Percentiles rank a stretch among this genome's conserved stretches.
Conservation (phyloP, 2,888 invertebrate species). For the Ceraclea dissimilis region DNA sequence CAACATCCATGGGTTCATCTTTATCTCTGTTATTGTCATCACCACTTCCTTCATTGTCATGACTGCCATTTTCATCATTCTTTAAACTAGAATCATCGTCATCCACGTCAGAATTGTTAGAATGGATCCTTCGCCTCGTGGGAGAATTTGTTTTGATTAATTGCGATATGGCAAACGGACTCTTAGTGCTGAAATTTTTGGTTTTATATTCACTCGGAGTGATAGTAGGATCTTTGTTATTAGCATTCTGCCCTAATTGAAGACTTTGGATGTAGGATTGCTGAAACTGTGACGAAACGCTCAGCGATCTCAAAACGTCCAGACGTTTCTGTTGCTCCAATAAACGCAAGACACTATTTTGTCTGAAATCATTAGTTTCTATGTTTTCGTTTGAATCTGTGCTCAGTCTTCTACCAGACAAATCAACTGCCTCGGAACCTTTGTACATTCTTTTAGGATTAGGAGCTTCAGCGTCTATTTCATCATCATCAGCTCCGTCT, state of each 20-base stretch:
- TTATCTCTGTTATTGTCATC: constrained; percentile 35
- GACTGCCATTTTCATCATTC: constrained; percentile 20
- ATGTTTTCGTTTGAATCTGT: constrained; percentile 49
- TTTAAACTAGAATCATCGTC: constrained; percentile 32
- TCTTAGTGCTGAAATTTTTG: constrained; percentile 50
- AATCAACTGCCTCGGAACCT: constrained; percentile 41
- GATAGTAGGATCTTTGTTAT: constrained; percentile 27
- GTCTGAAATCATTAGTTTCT: constrained; percentile 37
- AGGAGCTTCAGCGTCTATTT: constrained; percentile 34
- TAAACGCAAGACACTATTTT: constrained; percentile 40
- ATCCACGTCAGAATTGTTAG: constrained; percentile 41
- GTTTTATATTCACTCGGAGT: constrained; percentile 25
- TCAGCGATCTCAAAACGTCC: constrained; percentile 17
- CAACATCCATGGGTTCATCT: constrained; percentile 35
- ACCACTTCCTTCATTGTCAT: constrained; percentile 33
- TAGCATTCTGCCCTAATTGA: constrained; percentile 36
- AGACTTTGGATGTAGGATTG: constrained; percentile 47
- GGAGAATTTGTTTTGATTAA: constrained; percentile 49
- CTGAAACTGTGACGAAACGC: constrained; percentile 35
- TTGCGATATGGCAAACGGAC: constrained; percentile 50
- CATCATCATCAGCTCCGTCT: constrained; percentile 34
- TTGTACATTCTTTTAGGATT: not conserved
- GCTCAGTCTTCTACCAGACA: constrained; percentile 42
- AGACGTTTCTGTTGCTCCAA: constrained; percentile 23
- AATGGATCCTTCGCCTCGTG: constrained; percentile 46